A percentile compares a stretch with the other conserved stretches of the same genome.
These are phyloP conservation scores for Drosophila kurseongensis DNA, from an alignment of 1,140 invertebrate species.

Conservation along the genomic window DNA sequence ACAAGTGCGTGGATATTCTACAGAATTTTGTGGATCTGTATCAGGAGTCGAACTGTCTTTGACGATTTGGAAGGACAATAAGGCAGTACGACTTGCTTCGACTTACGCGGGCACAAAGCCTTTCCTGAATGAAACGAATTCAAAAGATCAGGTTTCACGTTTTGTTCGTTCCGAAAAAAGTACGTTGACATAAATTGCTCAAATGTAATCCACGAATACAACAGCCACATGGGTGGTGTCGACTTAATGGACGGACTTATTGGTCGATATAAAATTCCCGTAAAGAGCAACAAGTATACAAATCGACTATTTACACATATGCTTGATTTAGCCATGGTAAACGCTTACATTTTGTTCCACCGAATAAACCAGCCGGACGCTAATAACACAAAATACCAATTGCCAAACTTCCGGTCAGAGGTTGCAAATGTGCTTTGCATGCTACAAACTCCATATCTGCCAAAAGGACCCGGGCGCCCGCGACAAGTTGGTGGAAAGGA, in stretches of 20 bases:
- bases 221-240: background rate
- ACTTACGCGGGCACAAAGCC: no score
- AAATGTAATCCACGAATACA: constrained; percentile 6
- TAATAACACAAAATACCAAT: constrained; percentile 20
- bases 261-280: no score
- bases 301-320: constrained; percentile 17
- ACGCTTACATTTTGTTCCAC: no score
- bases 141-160: background rate
- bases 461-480: constrained; percentile 4
- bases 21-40: constrained; percentile 6
- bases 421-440: constrained; percentile 22
- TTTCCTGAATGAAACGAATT: no score
- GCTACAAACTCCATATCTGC: constrained; percentile 19
- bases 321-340: constrained; percentile 26
- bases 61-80: no score
- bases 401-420: constrained; percentile 33
- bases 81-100: no score
- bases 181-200: constrained; percentile 25
- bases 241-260: constrained; percentile 7
- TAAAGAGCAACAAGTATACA: constrained; percentile 18
- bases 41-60: no score
- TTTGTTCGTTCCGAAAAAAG: constrained; percentile 25
- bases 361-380: no score
- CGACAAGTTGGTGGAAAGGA: constrained; percentile 4
- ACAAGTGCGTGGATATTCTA: constrained; percentile 27